Evolutionary conservation across 2,113 vertebrate species (phyloP).

Genomic region (Romanogobio albipinnatus): DNA sequence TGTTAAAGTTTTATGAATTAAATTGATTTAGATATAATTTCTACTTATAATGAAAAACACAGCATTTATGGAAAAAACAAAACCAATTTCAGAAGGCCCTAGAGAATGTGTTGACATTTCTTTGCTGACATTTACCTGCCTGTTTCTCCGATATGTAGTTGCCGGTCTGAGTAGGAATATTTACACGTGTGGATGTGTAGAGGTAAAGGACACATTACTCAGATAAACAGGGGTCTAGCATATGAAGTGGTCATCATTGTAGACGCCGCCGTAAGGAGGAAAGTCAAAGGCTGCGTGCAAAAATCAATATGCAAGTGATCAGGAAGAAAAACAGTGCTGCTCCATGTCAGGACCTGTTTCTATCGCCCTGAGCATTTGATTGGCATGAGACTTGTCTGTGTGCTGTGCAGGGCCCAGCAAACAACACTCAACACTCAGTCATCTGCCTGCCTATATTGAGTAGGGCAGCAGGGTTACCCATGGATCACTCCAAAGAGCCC

Average conservation of each 20-base stretch:
- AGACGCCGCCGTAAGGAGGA: background rate
- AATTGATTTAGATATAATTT: too few relatives aligned
- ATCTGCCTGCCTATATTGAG: conserved; percentile 27
- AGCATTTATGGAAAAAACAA: background rate
- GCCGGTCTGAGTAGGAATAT: background rate
- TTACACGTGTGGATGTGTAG: background rate
- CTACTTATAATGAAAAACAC: too few relatives aligned
- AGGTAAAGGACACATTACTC: background rate
- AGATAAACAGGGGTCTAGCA: background rate
- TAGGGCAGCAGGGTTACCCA: conserved; percentile 31
- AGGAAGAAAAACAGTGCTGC: conserved; percentile 17
- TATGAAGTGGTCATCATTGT: background rate
- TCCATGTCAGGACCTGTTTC: conserved; percentile 17
- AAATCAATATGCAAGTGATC: conserved; percentile 38
- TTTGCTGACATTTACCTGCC: background rate
- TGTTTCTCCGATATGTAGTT: background rate
- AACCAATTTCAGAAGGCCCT: background rate
- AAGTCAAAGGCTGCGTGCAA: background rate
- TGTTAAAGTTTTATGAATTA: too few relatives aligned
- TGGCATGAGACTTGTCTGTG: background rate
- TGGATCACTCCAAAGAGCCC: conserved; percentile 8
- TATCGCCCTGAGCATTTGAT: conserved; percentile 22
- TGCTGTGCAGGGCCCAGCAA: background rate
- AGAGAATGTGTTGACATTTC: background rate
- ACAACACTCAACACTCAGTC: conserved; percentile 28